Evolutionary conservation across 2,888 invertebrate genomes (phyloP).

Genomic region (Tetragonula carbonaria): DNA sequence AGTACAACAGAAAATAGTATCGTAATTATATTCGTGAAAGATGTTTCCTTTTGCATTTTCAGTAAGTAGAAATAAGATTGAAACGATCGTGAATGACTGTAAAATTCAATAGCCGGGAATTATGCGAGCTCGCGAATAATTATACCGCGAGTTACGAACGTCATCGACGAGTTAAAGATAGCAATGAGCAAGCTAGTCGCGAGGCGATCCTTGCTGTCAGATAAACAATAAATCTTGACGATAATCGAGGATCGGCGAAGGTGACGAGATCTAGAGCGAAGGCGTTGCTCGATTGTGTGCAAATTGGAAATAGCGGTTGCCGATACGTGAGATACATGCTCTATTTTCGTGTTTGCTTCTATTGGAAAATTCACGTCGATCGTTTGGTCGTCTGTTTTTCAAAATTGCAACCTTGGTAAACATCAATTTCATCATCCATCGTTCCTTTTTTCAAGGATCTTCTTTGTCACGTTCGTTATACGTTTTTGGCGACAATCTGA

Average conservation of each 20-base stretch:
- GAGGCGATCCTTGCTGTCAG: neutral
- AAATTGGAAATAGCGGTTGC: slow-evolving; percentile 32
- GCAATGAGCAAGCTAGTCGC: neutral
- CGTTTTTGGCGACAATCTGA: too few relatives aligned
- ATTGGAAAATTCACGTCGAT: slow-evolving; percentile 3
- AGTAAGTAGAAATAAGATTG: too few relatives aligned
- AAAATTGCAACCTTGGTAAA: too few relatives aligned
- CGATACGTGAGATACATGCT: slow-evolving; percentile 24
- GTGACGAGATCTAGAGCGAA: slow-evolving; percentile 10
- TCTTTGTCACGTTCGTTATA: too few relatives aligned
- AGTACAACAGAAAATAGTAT: too few relatives aligned
- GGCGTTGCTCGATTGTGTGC: slow-evolving; percentile 28
- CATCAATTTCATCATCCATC: too few relatives aligned
- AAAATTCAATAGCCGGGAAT: too few relatives aligned
- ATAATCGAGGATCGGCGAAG: neutral
- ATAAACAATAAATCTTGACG: neutral
- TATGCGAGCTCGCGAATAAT: slow-evolving; percentile 29
- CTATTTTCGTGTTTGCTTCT: slow-evolving; percentile 46
- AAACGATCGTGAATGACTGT: too few relatives aligned
- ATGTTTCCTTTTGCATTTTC: too few relatives aligned
- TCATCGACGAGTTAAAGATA: neutral
- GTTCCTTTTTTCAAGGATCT: too few relatives aligned
- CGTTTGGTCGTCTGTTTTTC: neutral
- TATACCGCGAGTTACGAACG: slow-evolving; percentile 16
- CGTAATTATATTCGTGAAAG: too few relatives aligned